Percentiles rank a stretch among this genome's conserved stretches.
These are phyloP conservation scores for Torymus auratus DNA, from an alignment of 2,888 invertebrate species.

Conservation along the genomic window DNA sequence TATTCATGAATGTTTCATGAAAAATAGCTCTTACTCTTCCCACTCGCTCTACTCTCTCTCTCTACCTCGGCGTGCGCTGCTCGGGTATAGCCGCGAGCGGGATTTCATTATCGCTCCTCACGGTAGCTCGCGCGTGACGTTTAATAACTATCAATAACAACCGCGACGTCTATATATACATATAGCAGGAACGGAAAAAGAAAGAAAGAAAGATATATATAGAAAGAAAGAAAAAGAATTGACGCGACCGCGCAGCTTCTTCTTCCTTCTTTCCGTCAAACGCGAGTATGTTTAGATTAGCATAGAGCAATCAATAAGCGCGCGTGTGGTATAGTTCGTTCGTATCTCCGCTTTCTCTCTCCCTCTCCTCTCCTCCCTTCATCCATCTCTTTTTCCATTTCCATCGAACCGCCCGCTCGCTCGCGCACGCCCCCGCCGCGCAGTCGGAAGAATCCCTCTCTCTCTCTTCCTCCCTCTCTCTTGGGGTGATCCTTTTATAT, in stretches of 20 bases:
- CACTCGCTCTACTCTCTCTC: too few relatives aligned
- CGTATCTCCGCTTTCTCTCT: conserved; percentile 42
- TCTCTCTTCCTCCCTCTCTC: conserved; percentile 5
- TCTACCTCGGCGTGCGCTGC: too few relatives aligned
- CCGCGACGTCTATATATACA: too few relatives aligned
- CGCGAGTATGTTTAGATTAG: conserved; percentile 44
- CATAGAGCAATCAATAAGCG: conserved; percentile 56
- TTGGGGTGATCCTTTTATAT: conserved; percentile 72
- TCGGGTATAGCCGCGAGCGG: too few relatives aligned
- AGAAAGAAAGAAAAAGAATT: too few relatives aligned
- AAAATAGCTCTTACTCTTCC: too few relatives aligned
- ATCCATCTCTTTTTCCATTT: conserved; percentile 58
- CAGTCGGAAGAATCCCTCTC: conserved; percentile 43
- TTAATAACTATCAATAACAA: too few relatives aligned
- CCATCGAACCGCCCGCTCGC: conserved; percentile 59
- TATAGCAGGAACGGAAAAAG: too few relatives aligned
- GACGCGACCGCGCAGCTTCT: not conserved
- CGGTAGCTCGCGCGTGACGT: too few relatives aligned
- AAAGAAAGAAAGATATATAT: too few relatives aligned
- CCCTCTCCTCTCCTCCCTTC: conserved; percentile 9
- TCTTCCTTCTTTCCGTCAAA: conserved; percentile 40
- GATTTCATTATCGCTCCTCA: too few relatives aligned
- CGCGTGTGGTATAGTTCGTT: conserved; percentile 32
- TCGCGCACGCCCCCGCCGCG: not conserved
- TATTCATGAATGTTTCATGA: too few relatives aligned